Conservation (phyloP, 2,797 vertebrate species). For the Spondyliosoma cantharus region DNA sequence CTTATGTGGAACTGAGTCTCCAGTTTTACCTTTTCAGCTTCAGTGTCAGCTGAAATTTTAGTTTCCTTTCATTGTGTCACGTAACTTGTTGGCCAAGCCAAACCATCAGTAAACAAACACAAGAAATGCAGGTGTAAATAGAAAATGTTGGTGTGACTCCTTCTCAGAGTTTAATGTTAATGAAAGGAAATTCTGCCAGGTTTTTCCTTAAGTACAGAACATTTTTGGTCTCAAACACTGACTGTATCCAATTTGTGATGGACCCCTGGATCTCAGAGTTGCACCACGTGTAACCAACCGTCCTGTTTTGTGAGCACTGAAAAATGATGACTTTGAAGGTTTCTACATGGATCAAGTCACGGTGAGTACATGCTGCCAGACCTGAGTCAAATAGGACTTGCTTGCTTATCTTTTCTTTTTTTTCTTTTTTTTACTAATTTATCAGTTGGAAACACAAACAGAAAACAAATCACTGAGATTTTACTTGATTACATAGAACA, state of each 20-base stretch:
- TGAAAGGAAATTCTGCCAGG: background rate
- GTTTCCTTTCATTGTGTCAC: background rate
- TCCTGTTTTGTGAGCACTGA: conserved; percentile 7
- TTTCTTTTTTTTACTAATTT: background rate
- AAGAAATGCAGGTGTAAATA: conserved; percentile 28
- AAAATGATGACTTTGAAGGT: conserved; percentile 18
- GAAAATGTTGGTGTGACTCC: conserved; percentile 14
- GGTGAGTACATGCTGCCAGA: conserved; percentile 40
- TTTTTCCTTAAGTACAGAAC: background rate
- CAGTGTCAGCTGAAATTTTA: background rate
- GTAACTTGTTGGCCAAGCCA: conserved; percentile 28
- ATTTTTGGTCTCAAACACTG: background rate
- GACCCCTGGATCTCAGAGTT: background rate
- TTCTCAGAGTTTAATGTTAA: conserved; percentile 3
- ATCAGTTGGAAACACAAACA: conserved; percentile 6
- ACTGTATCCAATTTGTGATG: background rate
- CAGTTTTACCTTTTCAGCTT: background rate
- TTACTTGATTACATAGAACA: background rate
- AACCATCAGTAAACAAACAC: conserved; percentile 18
- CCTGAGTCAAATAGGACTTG: conserved; percentile 35
- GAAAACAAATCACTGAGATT: conserved; percentile 1
- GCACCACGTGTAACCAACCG: conserved; percentile 13
- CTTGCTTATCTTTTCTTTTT: conserved; percentile 7
- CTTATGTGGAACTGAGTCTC: background rate
- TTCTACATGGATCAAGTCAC: conserved; percentile 29